phyloP scores from a whole-genome alignment of 2,797 vertebrate genomes.

The Helicolenus hilgendorfi region DNA sequence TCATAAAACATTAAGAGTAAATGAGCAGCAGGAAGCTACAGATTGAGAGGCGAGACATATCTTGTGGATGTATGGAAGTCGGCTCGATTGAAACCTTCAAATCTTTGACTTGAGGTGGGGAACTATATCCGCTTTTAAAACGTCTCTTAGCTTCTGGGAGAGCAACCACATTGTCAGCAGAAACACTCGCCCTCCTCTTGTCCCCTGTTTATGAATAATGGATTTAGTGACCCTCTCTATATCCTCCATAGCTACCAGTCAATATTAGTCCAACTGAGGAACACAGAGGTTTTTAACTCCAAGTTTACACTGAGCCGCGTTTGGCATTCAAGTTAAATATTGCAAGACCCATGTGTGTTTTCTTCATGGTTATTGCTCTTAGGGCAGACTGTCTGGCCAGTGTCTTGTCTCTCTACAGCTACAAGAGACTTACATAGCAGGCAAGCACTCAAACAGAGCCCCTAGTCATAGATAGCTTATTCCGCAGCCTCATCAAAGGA shows the following conservation, averaged over 20 bases:
- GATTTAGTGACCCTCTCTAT: slow-evolving; percentile 74
- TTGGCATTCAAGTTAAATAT: slow-evolving; percentile 63
- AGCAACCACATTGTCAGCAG: slow-evolving; percentile 80
- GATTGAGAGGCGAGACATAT: slow-evolving; percentile 63
- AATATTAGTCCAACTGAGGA: slow-evolving; percentile 51
- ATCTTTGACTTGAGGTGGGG: slow-evolving; percentile 54
- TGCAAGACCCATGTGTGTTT: slow-evolving; percentile 27
- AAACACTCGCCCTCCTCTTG: slow-evolving; percentile 73
- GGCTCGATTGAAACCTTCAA: slow-evolving; percentile 71
- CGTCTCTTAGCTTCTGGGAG: slow-evolving; percentile 58
- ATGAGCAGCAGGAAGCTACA: slow-evolving; percentile 70
- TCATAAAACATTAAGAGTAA: slow-evolving; percentile 75
- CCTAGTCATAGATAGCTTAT: slow-evolving; percentile 57
- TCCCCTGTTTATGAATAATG: slow-evolving; percentile 84
- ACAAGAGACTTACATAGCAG: slow-evolving; percentile 24
- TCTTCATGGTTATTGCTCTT: slow-evolving; percentile 40
- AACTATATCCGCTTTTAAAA: slow-evolving; percentile 78
- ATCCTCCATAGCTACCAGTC: slow-evolving; percentile 58
- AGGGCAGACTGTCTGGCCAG: slow-evolving; percentile 23
- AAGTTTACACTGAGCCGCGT: slow-evolving; percentile 26
- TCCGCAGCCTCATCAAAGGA: slow-evolving; percentile 63
- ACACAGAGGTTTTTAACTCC: slow-evolving; percentile 34
- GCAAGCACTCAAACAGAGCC: slow-evolving; percentile 42
- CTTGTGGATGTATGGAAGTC: slow-evolving; percentile 64
- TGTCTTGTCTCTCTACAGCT: slow-evolving; percentile 47